A percentile compares a stretch with the other conserved stretches of the same genome.
These are phyloP conservation scores for Benitochromis conjunctus DNA, from an alignment of 2,113 vertebrate genomes.

Conservation along the genomic window DNA sequence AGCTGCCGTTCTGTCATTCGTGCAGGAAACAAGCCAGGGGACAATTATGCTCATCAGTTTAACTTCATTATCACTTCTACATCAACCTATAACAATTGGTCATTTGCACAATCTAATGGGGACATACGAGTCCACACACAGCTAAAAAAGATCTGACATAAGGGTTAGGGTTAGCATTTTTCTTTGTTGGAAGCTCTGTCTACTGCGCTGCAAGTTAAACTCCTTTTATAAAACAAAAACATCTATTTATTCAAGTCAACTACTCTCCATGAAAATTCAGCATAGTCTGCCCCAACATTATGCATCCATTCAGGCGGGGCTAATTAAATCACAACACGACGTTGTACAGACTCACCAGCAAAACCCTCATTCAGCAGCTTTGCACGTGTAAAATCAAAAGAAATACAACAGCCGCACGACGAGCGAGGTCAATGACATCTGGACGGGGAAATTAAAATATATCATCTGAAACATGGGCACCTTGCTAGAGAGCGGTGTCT, in stretches of 20 bases:
- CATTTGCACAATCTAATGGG: neutral
- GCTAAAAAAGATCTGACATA: neutral
- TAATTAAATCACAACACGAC: constrained; percentile 31
- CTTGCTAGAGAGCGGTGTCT: neutral
- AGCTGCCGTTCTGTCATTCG: neutral
- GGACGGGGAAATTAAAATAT: neutral
- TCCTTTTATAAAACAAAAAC: neutral
- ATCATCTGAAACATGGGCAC: constrained; percentile 5
- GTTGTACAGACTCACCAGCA: neutral
- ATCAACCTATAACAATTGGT: neutral
- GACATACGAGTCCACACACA: neutral
- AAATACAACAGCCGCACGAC: neutral
- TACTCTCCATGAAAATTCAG: neutral
- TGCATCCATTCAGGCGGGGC: neutral
- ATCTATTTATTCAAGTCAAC: neutral
- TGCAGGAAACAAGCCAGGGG: neutral
- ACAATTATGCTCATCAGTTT: neutral
- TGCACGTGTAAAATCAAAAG: neutral
- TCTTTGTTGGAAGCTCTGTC: neutral
- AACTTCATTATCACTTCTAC: neutral
- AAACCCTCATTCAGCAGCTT: neutral
- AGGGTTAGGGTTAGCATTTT: neutral
- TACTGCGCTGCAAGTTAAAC: neutral
- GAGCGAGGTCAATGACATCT: neutral
- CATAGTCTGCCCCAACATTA: neutral